These are phyloP conservation scores for Cyrtorhinus lividipennis DNA, from an alignment of 1,140 invertebrate genomes.

Conservation along the genomic window DNA sequence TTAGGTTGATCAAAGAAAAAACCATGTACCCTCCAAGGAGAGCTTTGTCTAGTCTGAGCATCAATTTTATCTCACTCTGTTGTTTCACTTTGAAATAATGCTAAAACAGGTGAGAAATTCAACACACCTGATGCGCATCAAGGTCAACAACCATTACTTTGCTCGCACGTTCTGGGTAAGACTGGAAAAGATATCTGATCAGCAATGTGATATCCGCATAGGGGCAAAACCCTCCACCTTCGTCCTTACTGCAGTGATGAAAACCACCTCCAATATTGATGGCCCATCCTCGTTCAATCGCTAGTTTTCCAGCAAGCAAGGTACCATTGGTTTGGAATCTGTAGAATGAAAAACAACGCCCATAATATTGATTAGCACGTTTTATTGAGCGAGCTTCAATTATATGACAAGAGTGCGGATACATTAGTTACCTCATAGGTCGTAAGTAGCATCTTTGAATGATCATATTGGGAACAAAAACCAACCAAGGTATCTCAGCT, in stretches of 20 bases:
- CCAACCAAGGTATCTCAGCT: constrained; percentile 56
- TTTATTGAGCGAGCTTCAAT: too few relatives aligned
- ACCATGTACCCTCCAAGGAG: background rate
- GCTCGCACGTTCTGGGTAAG: constrained; percentile 37
- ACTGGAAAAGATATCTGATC: constrained; percentile 48
- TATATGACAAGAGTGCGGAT: too few relatives aligned
- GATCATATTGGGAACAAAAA: constrained; percentile 59
- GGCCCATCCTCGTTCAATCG: constrained; percentile 65
- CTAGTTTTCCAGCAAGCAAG: constrained; percentile 62
- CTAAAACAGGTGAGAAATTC: too few relatives aligned
- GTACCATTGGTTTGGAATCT: constrained; percentile 71
- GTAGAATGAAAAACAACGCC: too few relatives aligned
- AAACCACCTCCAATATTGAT: constrained; percentile 85
- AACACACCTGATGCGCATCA: constrained; percentile 62
- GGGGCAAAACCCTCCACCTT: constrained; percentile 72
- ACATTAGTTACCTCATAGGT: constrained; percentile 47
- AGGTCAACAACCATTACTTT: constrained; percentile 76
- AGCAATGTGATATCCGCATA: constrained; percentile 77
- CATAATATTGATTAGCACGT: too few relatives aligned
- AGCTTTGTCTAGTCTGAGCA: too few relatives aligned
- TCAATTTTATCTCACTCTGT: too few relatives aligned
- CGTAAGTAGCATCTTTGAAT: constrained; percentile 60
- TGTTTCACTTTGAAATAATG: too few relatives aligned
- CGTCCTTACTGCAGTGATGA: constrained; percentile 57
- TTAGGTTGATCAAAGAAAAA: constrained; percentile 6